Evolutionary conservation across 2,113 vertebrate species (phyloP), one percentile per base, ranked within the genome.

Genomic region (Chionomys nivalis): DNA sequence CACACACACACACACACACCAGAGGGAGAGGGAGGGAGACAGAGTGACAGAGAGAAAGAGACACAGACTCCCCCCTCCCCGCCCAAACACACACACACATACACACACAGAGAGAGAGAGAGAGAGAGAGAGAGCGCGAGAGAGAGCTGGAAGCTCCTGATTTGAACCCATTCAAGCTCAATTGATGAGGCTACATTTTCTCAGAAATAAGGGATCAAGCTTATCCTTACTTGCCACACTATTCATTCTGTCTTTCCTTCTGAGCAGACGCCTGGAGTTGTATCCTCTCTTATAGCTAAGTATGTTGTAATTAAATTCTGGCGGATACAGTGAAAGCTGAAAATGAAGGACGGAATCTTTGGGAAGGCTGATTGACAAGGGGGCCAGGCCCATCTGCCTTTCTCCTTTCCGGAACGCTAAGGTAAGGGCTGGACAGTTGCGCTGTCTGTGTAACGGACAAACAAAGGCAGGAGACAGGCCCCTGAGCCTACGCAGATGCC

Each of bases 1-100:
- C 75, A 77, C 75, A 47, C 42, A 44, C 73, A 44, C 39, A 47
- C 44, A 44, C 39, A 31, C 28, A 33, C 31, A 1, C 33, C 47
- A 33, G 6, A 8, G 19, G 12, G 44, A 21, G 26, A 72, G 70
- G 36, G 1, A 3, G 13, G 31, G 6, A 12, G 2, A 3, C 2
- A 55, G 14, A 55, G 52, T 0, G 14, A 52, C 47, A 79, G 3
- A 21, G 3, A 47, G 24, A 47, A 6, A 49, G 13, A 49, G 14
- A 47, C 13, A 78, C 14, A 79, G 16, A 52, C 47, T 1, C 47
- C 44, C 44, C 44, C 44, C 44, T 7, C 44, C 31, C 36, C 28
- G 5, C 47, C 52, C 52, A 49, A 14, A 78, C 47, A 33, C 76
- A 52, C 28, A 31, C 44, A 77, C 44, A 47, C 24, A 42, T 21